Evolutionary conservation across 2,888 invertebrate genomes (phyloP).

Genomic region (Morpho achilles): DNA sequence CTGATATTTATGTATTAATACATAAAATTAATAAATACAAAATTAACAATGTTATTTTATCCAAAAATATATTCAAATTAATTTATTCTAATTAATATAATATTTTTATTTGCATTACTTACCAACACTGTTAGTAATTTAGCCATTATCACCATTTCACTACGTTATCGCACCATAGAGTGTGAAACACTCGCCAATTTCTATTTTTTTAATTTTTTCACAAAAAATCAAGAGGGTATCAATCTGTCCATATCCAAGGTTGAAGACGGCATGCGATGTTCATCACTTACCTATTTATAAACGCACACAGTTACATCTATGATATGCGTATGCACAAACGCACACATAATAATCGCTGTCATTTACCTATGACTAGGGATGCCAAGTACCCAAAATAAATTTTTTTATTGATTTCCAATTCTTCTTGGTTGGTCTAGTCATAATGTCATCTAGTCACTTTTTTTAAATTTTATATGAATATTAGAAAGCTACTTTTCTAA

Average conservation of each 20-base stretch:
- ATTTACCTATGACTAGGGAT: constrained; percentile 30
- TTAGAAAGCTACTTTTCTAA: no score
- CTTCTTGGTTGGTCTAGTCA: no score
- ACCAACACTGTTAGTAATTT: constrained; percentile 54
- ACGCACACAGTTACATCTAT: constrained; percentile 54
- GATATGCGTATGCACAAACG: constrained; percentile 32
- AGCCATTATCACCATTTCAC: constrained; percentile 43
- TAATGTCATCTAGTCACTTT: no score
- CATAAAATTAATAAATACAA: neutral
- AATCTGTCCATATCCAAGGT: constrained; percentile 70
- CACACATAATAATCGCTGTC: constrained; percentile 27
- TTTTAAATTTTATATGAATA: no score
- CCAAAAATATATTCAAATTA: no score
- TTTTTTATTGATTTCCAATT: no score
- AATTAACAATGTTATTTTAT: neutral
- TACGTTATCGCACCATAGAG: constrained; percentile 27
- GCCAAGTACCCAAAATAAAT: neutral
- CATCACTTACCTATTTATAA: constrained; percentile 71
- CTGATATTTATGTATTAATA: neutral
- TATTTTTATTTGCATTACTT: constrained; percentile 27
- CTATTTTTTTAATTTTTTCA: constrained; percentile 28
- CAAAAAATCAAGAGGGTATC: constrained; percentile 25
- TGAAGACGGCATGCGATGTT: constrained; percentile 53
- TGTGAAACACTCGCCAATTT: constrained; percentile 32
- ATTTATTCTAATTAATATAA: no score